Evolutionary conservation across 2,888 invertebrate genomes (phyloP), one percentile per base, ranked within the genome.

Genomic region (Plebejus anna): DNA sequence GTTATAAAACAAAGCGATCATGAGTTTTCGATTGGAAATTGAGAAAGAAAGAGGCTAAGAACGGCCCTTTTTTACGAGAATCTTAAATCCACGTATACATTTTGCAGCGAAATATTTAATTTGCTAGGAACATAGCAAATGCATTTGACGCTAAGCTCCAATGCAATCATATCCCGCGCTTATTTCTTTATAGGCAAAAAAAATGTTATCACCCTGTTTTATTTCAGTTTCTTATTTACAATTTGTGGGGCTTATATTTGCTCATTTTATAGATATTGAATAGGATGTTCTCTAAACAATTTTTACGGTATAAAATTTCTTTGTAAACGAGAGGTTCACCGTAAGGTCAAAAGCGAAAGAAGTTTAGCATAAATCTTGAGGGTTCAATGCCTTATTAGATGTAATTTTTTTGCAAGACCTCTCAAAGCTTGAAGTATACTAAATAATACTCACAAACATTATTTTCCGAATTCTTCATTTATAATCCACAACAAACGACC

Each of bases 401-500:
- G 11, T 22, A 5, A 72, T 47, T 28, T 32, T n/a, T 47, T 22
- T 72, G 7, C 28, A 47, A 42, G 3, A 42, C 7, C 22, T 4
- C 22, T 47, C 11, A 72, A 42, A 47, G 28, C 28, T 42, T n/a
- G n/a, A 72, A 47, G 7, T 22, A 22, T 11, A 47, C 4, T 32
- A 32, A 71, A 77, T 47, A 51, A 77, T 77, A 86, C 86, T 88
- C 83, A 87, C 87, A 80, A 84, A 82, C 47, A 79, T 71, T 79
- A 83, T 83, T 83, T 77, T 78, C 79, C 76, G 79, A 79, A 84
- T 55, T 86, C 87, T 84, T 89, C 87, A 89, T 87, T 84, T 81
- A 83, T 86, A 90, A 93, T 92, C 80, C 94, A 94, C 94, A 94
- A 94, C 94, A 94, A 94, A 94, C 93, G 92, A 83, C 92, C 89